These are phyloP conservation scores for Tetrao urogallus DNA, from an alignment of 2,113 vertebrate species.

Conservation along the genomic window DNA sequence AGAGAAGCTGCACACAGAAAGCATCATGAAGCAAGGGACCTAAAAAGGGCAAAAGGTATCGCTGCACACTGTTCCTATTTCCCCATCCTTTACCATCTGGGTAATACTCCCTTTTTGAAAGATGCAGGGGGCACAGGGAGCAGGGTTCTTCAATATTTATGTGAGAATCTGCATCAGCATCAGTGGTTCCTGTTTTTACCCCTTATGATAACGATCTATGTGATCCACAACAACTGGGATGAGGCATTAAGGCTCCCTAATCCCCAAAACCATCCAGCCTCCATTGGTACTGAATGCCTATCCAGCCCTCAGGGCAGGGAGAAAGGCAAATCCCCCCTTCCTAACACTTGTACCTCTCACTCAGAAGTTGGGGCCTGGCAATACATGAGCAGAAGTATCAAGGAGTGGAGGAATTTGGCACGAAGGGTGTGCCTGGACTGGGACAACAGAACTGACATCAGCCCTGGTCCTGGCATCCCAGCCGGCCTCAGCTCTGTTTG, in stretches of 20 bases:
- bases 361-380: background rate
- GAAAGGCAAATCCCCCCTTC: background rate
- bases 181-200: background rate
- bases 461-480: accelerated
- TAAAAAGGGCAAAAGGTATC: background rate
- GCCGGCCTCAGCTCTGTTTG: background rate
- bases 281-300: background rate
- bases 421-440: background rate
- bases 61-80: background rate
- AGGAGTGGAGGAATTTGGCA: background rate
- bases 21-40: background rate
- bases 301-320: background rate
- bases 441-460: background rate
- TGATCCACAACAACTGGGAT: background rate
- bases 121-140: background rate
- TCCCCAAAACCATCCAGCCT: background rate
- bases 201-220: background rate
- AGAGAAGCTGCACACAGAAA: background rate
- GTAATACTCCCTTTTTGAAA: background rate
- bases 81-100: background rate
- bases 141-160: background rate
- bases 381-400: background rate
- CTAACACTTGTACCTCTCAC: background rate
- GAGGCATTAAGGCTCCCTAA: background rate
- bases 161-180: background rate